Evolutionary conservation across 2,113 vertebrate species (phyloP).

Genomic region (sheep (Ovis aries)): ARS-UI_Ramb_v3.0 NC_056054.1:155922501-155923000

Average conservation of each 20-base stretch:
- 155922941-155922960: rapidly evolving
- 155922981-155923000: rapidly evolving
- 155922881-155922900: background rate
- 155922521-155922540: background rate
- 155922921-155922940: background rate
- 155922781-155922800: background rate
- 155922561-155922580: background rate
- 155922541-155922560: background rate
- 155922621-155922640: background rate
- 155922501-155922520: background rate
- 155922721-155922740: background rate
- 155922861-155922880: background rate
- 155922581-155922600: background rate
- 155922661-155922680: background rate
- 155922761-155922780: background rate
- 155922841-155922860: background rate
- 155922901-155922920: background rate
- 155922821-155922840: rapidly evolving
- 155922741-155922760: background rate
- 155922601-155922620: background rate
- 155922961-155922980: background rate
- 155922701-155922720: too few species aligned
- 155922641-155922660: background rate
- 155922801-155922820: background rate
- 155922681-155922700: background rate